These are phyloP conservation scores for Seira ritae DNA, from an alignment of 2,888 invertebrate genomes.

Conservation along the genomic window DNA sequence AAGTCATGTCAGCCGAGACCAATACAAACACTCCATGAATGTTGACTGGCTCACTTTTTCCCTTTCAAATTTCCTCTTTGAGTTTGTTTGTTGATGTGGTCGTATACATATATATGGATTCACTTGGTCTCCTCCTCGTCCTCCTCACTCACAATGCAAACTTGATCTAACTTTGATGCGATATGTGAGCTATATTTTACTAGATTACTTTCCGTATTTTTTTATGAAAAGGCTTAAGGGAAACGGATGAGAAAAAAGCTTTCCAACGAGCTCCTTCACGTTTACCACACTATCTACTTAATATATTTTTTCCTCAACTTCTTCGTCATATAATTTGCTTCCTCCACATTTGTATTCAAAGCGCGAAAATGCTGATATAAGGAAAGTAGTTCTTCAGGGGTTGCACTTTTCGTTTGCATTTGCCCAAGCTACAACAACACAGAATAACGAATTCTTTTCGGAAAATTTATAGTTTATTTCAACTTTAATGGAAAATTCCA, in stretches of 20 bases:
- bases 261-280: not conserved
- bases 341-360: constrained; percentile 45
- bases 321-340: constrained; percentile 16
- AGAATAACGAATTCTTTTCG: too few relatives aligned
- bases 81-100: constrained; percentile 7
- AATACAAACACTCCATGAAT: constrained; percentile 8
- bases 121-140: not conserved
- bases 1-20: constrained; percentile 11
- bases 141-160: not conserved
- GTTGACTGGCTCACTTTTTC: constrained; percentile 11
- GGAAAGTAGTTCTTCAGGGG: constrained; percentile 20
- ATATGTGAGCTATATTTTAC: not conserved
- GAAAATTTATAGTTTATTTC: too few relatives aligned
- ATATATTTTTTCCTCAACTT: constrained; percentile 8
- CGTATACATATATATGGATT: not conserved
- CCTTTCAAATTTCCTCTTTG: not conserved
- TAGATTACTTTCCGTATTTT: not conserved
- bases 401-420: constrained; percentile 49
- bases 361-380: constrained; percentile 5
- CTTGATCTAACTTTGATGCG: constrained; percentile 8
- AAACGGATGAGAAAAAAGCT: not conserved
- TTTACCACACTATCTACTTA: constrained; percentile 1
- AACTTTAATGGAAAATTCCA: too few relatives aligned
- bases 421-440: not conserved
- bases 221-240: not conserved